Evolutionary conservation across 2,113 vertebrate genomes (phyloP), one percentile per base, ranked within the genome.

Genomic region (Cynocephalus volans): DNA sequence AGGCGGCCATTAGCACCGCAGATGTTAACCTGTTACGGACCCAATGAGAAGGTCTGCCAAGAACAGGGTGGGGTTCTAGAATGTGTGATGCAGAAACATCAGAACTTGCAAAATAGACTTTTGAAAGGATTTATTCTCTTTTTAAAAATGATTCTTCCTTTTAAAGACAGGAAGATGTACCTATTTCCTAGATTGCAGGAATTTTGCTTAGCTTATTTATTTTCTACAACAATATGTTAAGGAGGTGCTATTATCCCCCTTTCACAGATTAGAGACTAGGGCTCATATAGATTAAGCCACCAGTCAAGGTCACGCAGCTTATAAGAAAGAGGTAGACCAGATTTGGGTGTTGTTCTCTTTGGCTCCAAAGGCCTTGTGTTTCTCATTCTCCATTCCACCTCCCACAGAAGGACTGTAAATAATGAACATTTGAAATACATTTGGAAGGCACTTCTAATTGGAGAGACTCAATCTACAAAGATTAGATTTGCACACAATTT

Each of bases 401-500:
- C 73, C 85, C 81, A 72, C 62, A 14, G 56, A 81, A 72, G 0
- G 1, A 85, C 91, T 88, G 77, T 81, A 73, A 88, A 85, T 90
- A 92, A 91, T 36, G 90, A 89, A 69, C 36, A 17, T 85, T 90
- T 19, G 2, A 87, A 69, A 85, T 89, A 81, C 95, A 75, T 94
- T 88, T 85, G 81, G 88, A 94, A 97, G 93, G 82, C 96, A 87
- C 86, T 97, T 80, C 82, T 97, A 52, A 95, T 75, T 54, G 97
- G 93, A 96, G 93, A 95, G 85, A 82, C 95, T 90, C 96, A 69
- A 94, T 91, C 96, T 62, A 52, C 92, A 26, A 83, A 96, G 89
- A 95, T 93, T 70, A 70, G 93, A 80, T 84, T 64, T 72, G 86
- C 92, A 54, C 64, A 50, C n/a, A 60, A 14, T 86, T 93, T 84